Evolutionary conservation across 2,888 invertebrate genomes (phyloP), one percentile per base, ranked within the genome.

Genomic region (Andrena fulva): DNA sequence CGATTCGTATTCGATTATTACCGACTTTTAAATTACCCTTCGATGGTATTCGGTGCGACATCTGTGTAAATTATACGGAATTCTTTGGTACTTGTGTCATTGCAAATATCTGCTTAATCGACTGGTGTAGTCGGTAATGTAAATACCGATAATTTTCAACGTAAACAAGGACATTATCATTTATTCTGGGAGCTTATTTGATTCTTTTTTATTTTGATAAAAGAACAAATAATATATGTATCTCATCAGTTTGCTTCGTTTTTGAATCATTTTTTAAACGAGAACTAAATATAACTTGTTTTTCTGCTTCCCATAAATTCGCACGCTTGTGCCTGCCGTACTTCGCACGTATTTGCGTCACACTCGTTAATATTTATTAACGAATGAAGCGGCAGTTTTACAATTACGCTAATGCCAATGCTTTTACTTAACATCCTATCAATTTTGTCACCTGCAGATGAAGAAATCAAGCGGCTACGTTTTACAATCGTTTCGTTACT

Each of bases 321-420:
- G 48, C 29, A 52, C 20, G 29, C 20, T 59, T 7, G n/a, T 20
- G 16, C 1, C n/a, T 35, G 0, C n/a, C 12, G 3, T 8, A 2
- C 16, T 24, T 31, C 0, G 20, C 52, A n/a, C 27, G 3, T 20
- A 33, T 20, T 70, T 68, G 35, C 63, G 52, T 59, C 35, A 33
- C 6, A 50, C 24, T 33, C 10, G 1, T 82, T 8, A 59, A 80
- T 80, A 73, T 78, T 72, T 16, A 78, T 79, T 2, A 56, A 27
- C 6, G 24, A 62, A 74, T 75, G 75, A 75, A 27, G 0, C 4
- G 0, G n/a, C 68, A 56, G 12, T 68, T 75, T 56, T 62, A 24
- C 2, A 27, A 27, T 62, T 33, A 29, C 1, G 16, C 10, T 42
- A 16, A 42, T 12, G 8, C 10, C n/a, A 31, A 64, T 3, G 35